Base-by-base conservation (phyloP, 2,888 invertebrate species). In the Agapostemon virescens region DNA sequence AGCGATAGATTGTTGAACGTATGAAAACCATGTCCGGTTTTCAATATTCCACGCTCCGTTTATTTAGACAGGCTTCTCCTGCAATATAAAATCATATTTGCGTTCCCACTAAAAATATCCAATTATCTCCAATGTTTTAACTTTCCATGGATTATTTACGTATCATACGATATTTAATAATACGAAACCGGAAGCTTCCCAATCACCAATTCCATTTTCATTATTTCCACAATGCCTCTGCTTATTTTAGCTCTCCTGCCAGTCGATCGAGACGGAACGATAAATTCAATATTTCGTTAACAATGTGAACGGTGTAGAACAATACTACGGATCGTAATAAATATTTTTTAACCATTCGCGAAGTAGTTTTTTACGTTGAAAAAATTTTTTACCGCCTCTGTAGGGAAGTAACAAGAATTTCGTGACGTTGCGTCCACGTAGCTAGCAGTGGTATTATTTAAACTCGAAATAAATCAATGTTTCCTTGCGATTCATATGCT, bases 61-160 rank as follows among this genome's bases (percentile, higher is more conserved):
- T 78, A 66, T 77, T 77, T 42, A 77, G 36, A 30, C 30, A 26
- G 40, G 66, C 64, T 69, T 45, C 64, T 40, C 55, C 38, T 58
- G 38, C 58, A 52, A 13, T 70, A 69, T 84, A 68, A 81, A 79
- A 84, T 76, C 76, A 82, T 82, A 84, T 84, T 69, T 73, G 74
- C 23, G 6, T 40, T 23, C 17, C 15, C 40, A 40, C 36, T 63
- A 64, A 76, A 77, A 45, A 38, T 69, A 77, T 77, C 63, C 78
- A 78, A 77, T 78, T 77, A 69, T 66, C 30, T 23, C 67, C 49
- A 33, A 40, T 67, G 58, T 74, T 63, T 68, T 58, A 74, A 74
- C 73, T 45, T 49, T 36, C 69, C 36, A 58, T 55, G 64, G 45
- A 66, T 69, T 69, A 77, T 77, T 77, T 77, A 58, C 77, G 55